A percentile compares a stretch with the other conserved stretches of the same genome.
These are phyloP conservation scores for Erynnis tages DNA, from an alignment of 2,888 invertebrate species.

Conservation along the genomic window DNA sequence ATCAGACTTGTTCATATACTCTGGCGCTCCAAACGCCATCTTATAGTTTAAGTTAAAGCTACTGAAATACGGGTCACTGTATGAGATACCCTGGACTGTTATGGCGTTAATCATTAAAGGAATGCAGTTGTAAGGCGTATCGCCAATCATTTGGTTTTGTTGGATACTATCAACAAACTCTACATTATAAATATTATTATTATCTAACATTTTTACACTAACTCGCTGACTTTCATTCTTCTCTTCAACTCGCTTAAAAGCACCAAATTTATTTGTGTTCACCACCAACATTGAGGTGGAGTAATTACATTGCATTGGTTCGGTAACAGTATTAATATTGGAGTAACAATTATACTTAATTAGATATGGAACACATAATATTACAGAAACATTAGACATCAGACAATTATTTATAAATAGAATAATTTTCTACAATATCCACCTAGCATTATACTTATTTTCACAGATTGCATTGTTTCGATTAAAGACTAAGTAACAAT, in stretches of 20 bases:
- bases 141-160: constrained; percentile 83
- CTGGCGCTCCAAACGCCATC: constrained; percentile 79
- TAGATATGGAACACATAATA: constrained; percentile 85
- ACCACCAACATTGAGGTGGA: constrained; percentile 83
- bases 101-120: constrained; percentile 82
- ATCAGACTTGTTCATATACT: constrained; percentile 83
- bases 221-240: constrained; percentile 80
- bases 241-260: constrained; percentile 79
- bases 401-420: constrained; percentile 82
- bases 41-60: constrained; percentile 82
- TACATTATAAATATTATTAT: constrained; percentile 82
- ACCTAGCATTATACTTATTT: constrained; percentile 81
- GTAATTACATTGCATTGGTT: constrained; percentile 82
- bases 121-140: constrained; percentile 81
- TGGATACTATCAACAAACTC: constrained; percentile 81
- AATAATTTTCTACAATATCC: constrained; percentile 82
- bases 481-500: constrained; percentile 83
- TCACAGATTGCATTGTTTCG: constrained; percentile 87
- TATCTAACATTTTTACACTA: constrained; percentile 81
- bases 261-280: constrained; percentile 82
- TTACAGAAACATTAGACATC: constrained; percentile 82
- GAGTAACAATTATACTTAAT: constrained; percentile 82
- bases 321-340: constrained; percentile 81
- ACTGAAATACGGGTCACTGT: constrained; percentile 82
- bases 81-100: constrained; percentile 83